A percentile compares a stretch with the other conserved stretches of the same genome.
Evolutionary conservation across 92 coral and sea anemone species (phyloP).

Genomic region (Siderastrea siderea): DNA sequence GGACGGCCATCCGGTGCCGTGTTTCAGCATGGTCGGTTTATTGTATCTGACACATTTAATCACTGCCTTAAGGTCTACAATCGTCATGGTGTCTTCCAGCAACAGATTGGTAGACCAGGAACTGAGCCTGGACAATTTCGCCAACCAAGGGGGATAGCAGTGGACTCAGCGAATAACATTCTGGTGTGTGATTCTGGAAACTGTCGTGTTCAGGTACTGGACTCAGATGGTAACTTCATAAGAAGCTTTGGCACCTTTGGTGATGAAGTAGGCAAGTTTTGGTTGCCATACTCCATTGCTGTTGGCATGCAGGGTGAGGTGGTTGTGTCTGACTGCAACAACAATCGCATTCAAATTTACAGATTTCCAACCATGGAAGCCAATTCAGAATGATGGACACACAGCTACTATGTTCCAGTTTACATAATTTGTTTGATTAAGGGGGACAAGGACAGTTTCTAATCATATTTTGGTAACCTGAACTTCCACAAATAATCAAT

Average conservation of each 20-base stretch:
- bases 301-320: conserved; percentile 41
- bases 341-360: conserved; percentile 59
- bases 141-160: conserved; percentile 67
- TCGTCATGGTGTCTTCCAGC: conserved; percentile 60
- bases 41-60: conserved; percentile 77
- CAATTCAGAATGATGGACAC: background rate
- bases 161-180: conserved; percentile 63
- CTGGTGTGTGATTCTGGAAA: conserved; percentile 79
- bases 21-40: conserved; percentile 65
- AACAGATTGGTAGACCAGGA: conserved; percentile 72
- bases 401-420: background rate
- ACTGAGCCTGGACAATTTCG: conserved; percentile 65
- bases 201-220: conserved; percentile 69
- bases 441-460: no score
- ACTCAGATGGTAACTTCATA: conserved; percentile 72
- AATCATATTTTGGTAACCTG: no score
- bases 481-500: no score
- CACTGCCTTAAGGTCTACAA: conserved; percentile 77
- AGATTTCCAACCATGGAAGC: conserved; percentile 17
- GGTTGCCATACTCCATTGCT: conserved; percentile 68
- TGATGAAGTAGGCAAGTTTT: conserved; percentile 54
- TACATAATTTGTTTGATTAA: no score
- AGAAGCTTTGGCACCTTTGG: conserved; percentile 66
- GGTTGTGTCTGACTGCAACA: conserved; percentile 69
- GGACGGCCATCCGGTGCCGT: conserved; percentile 72